Evolutionary conservation across 2,797 vertebrate species (phyloP).

Genomic region (Margarornis squamiger): DNA sequence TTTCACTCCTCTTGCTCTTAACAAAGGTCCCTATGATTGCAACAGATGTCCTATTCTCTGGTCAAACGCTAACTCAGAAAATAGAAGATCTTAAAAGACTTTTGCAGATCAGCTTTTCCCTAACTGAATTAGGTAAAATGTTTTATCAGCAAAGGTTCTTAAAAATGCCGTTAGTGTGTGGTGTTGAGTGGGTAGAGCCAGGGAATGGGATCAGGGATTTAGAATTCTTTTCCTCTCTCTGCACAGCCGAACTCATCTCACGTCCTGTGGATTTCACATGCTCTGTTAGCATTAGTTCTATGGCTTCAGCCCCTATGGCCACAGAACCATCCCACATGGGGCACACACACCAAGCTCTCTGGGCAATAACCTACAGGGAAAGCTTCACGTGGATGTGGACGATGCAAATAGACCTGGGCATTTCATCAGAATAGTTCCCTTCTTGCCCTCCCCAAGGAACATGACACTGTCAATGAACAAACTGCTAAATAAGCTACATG

Average conservation of each 20-base stretch:
- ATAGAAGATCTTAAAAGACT: not conserved
- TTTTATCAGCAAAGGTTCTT: not conserved
- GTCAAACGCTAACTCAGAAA: not conserved
- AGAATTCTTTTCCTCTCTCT: not conserved
- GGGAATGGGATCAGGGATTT: not conserved
- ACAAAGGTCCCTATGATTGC: not conserved
- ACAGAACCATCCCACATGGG: not conserved
- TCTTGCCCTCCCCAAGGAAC: not conserved
- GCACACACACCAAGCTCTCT: accelerated
- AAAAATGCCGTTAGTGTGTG: not conserved
- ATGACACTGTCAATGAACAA: not conserved
- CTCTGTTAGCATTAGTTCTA: not conserved
- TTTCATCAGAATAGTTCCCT: not conserved
- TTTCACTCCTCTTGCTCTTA: conserved; percentile 7
- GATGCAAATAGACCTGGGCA: not conserved
- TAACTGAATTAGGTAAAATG: not conserved
- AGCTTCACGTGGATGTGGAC: not conserved
- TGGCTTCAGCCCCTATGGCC: not conserved
- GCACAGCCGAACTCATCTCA: not conserved
- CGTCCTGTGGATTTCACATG: not conserved
- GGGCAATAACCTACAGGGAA: not conserved
- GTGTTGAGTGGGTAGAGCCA: not conserved
- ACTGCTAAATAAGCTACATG: not conserved
- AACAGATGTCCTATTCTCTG: not conserved
- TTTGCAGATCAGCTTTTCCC: not conserved